Evolutionary conservation across 1,140 invertebrate genomes (phyloP), one percentile per base, ranked within the genome.

Genomic region (Bathynomus jamesi): DNA sequence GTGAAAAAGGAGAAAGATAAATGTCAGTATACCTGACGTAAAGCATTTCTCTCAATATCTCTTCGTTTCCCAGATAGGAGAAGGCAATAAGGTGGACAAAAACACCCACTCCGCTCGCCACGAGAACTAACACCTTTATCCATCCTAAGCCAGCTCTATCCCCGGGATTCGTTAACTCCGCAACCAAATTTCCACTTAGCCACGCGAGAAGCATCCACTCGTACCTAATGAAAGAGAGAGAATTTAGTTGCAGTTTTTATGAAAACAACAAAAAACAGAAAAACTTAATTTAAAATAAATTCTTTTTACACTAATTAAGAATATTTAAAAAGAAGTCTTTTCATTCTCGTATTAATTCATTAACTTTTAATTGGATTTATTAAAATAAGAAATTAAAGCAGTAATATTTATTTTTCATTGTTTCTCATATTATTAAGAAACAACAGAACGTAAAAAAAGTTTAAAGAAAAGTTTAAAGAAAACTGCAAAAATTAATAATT

Each of bases 161-260:
- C 80, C 92, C 94, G 0, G 96, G 95, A 83, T 98, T 98, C 13
- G 95, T 97, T 72, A 99, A 84, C 81, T 99, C 96, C 76, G 96
- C 94, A 7, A 99, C 87, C 66, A 99, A 84, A 72, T 98, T 86
- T 60, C 97, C 97, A 68, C 94, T 95, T 61, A 99, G 86, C 94
- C 96, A 99, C 40, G 95, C 89, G 30, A 99, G 85, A 17, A 99
- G 85, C 64, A 96, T 86, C 92, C 94, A 98, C 84, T 99, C 97
- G 83, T 98, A 95, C 91, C 93, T 94, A 80, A 93, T 91, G 40
- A 53, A 53, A 53, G 40, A 53, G n/a, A n/a, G n/a, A n/a, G n/a
- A n/a, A n/a, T n/a, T n/a, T n/a, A n/a, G n/a, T n/a, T n/a, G n/a
- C n/a, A n/a, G n/a, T n/a, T n/a, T n/a, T n/a, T n/a, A 73, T 46